These are phyloP conservation scores for Solen grandis DNA, from an alignment of 1,140 invertebrate genomes.

Conservation along the genomic window DNA sequence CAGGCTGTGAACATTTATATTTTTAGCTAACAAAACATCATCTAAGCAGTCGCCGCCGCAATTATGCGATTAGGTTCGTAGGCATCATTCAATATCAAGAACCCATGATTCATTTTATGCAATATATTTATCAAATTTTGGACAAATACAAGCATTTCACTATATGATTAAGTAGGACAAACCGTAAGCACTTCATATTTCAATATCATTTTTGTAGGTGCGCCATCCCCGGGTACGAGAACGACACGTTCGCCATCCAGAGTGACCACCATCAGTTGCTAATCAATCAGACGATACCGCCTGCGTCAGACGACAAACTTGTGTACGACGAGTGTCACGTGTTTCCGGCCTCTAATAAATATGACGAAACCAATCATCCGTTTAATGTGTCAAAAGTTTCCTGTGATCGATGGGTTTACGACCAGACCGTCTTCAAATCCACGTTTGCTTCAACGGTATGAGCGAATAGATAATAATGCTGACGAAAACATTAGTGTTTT, in stretches of 20 bases:
- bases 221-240: slow-evolving; percentile 43
- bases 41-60: too few relatives aligned
- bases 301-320: not conserved
- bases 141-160: too few relatives aligned
- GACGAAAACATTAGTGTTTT: not conserved
- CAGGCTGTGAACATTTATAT: too few relatives aligned
- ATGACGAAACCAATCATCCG: slow-evolving; percentile 25
- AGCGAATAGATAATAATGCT: not conserved
- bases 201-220: slow-evolving; percentile 13
- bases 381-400: slow-evolving; percentile 4
- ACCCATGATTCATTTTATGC: too few relatives aligned
- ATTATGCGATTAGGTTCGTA: too few relatives aligned
- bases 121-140: too few relatives aligned
- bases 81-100: too few relatives aligned
- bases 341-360: not conserved
- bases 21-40: too few relatives aligned
- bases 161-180: too few relatives aligned
- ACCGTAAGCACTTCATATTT: too few relatives aligned
- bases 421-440: slow-evolving; percentile 48
- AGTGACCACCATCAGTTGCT: slow-evolving; percentile 30
- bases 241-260: slow-evolving; percentile 55
- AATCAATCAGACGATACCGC: slow-evolving; percentile 54
- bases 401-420: slow-evolving; percentile 53
- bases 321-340: slow-evolving; percentile 43
- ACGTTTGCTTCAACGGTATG: slow-evolving; percentile 52